Evolutionary conservation across 2,113 vertebrate species (phyloP), one percentile per base, ranked within the genome.

Genomic region (Nannospalax galili): DNA sequence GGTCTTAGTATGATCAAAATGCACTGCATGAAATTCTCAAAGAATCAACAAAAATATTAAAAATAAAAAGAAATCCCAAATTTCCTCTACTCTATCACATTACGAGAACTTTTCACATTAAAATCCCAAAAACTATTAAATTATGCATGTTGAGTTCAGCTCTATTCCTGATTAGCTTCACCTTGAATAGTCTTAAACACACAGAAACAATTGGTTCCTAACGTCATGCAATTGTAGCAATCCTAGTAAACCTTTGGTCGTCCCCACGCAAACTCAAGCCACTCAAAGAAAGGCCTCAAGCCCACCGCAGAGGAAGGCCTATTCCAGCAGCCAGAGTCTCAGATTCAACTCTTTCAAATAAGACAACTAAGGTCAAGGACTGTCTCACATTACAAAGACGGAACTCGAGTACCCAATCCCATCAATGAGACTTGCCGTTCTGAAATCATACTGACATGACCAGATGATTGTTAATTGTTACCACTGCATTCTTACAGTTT

Each of bases 121-220:
- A 52, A 90, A 81, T 80, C 72, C 24, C 11, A 48, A 87, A 62
- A 67, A 35, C 9, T 84, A 52, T 78, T 77, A 94, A 94, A 92
- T n/a, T 37, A 35, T 65, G 2, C 7, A 52, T 79, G 2, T n/a
- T 90, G 60, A 93, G 20, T 11, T 35, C 24, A 75, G 11, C 65
- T 19, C 74, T 84, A 24, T 26, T 90, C 73, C 48, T 75, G 6
- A 75, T 75, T 37, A 94, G 62, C 35, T 40, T 87, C 7, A 73
- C 65, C 73, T 96, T 84, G 2, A 60, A 84, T 20, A 79, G n/a
- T 72, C 35, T 89, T 72, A 87, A 40, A 35, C 37, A 90, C 32
- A 85, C 32, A 64, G 16, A 75, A 85, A 64, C 15, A 82, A 89
- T n/a, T n/a, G n/a, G n/a, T n/a, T n/a, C n/a, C n/a, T n/a, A n/a